phyloP scores from a whole-genome alignment of 2,888 invertebrate genomes.

The Zaprionus obscuricornis region DNA sequence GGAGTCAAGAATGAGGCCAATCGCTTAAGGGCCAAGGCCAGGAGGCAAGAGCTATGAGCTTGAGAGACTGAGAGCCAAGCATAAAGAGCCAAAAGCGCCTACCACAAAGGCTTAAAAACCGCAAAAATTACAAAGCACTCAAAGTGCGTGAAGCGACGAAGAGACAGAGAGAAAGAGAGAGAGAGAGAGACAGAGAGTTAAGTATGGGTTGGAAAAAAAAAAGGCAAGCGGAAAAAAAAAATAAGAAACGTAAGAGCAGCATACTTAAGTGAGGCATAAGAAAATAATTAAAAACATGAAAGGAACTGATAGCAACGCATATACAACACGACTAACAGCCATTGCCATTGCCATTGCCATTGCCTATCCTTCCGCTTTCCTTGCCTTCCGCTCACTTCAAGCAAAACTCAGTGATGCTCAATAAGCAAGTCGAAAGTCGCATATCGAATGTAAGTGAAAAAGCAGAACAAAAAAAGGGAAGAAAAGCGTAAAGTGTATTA shows the following conservation, averaged over 20 bases:
- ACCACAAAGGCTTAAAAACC: conserved; percentile 63
- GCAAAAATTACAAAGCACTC: conserved; percentile 71
- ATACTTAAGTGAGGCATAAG: conserved; percentile 62
- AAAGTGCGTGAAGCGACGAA: conserved; percentile 20
- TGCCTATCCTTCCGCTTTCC: too few species aligned
- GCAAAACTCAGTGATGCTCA: too few species aligned
- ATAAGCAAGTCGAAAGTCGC: too few species aligned
- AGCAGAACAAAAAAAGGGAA: too few species aligned
- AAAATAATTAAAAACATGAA: conserved; percentile 69
- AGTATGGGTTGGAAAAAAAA: background rate
- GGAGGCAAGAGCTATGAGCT: background rate
- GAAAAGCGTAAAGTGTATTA: too few species aligned
- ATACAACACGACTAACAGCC: too few species aligned
- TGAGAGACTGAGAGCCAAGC: background rate
- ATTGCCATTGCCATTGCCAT: too few species aligned
- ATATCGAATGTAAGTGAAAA: too few species aligned
- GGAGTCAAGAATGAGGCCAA: too few species aligned
- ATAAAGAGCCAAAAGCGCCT: background rate
- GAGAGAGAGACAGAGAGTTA: background rate
- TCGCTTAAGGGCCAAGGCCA: background rate
- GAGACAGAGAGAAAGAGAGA: background rate
- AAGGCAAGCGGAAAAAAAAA: background rate
- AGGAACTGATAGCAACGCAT: conserved; percentile 33
- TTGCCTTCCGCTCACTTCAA: too few species aligned
- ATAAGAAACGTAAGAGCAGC: conserved; percentile 16